Evolutionary conservation across 2,888 invertebrate species (phyloP).

Genomic region (Trisateles emortualis): DNA sequence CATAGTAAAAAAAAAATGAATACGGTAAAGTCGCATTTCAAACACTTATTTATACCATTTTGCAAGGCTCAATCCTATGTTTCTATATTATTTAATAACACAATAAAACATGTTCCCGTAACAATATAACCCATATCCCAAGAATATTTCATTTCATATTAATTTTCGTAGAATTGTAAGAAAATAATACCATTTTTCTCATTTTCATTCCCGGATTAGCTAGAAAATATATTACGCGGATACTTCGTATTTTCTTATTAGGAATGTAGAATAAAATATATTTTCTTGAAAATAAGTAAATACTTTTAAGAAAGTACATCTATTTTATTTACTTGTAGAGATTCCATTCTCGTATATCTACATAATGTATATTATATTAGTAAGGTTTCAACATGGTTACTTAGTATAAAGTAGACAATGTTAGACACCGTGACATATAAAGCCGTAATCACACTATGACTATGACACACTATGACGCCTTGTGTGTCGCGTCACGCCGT

Average conservation of each 20-base stretch:
- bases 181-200: conserved; percentile 11
- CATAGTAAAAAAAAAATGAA: too few species aligned
- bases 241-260: conserved; percentile 1
- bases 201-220: conserved; percentile 7
- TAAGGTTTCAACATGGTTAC: too few species aligned
- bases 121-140: neutral
- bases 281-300: neutral
- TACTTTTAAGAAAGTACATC: neutral
- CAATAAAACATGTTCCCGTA: neutral
- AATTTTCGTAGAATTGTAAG: neutral
- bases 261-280: conserved; percentile 2
- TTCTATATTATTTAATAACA: neutral
- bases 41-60: neutral
- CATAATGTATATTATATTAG: too few species aligned
- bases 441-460: too few species aligned
- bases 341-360: conserved; percentile 15
- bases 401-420: too few species aligned
- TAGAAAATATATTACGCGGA: neutral
- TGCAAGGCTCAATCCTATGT: neutral
- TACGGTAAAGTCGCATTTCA: too few species aligned
- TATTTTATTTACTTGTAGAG: conserved; percentile 3
- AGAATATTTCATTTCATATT: conserved; percentile 8
- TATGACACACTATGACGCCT: too few species aligned
- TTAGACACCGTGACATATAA: too few species aligned
- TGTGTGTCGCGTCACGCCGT: too few species aligned